phyloP scores from a whole-genome alignment of 2,888 invertebrate genomes.

The Cosmia pyralina region DNA sequence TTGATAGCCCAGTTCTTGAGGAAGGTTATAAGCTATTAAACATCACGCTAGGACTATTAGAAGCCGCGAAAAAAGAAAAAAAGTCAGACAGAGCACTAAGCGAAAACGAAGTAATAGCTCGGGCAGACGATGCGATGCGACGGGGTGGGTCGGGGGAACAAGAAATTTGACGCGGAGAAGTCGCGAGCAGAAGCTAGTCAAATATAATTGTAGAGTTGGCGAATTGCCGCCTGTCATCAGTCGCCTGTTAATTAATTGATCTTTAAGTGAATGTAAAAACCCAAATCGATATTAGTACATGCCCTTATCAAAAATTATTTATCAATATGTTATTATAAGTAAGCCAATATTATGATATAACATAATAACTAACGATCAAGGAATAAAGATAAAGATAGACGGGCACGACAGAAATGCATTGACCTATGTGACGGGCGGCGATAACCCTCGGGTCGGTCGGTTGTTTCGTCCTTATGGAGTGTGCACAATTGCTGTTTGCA shows the following conservation, averaged over 20 bases:
- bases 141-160: too few species aligned
- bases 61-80: too few species aligned
- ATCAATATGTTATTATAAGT: constrained; percentile 19
- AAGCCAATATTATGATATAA: constrained; percentile 50
- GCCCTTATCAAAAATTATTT: constrained; percentile 3
- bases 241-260: neutral
- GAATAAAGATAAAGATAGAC: constrained; percentile 75
- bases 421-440: constrained; percentile 75
- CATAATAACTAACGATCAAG: constrained; percentile 72
- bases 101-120: too few species aligned
- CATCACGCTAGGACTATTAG: too few species aligned
- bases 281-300: constrained; percentile 7
- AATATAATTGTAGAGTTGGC: neutral
- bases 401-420: constrained; percentile 74
- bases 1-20: too few species aligned
- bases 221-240: too few species aligned
- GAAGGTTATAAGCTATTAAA: too few species aligned
- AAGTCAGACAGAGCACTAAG: too few species aligned
- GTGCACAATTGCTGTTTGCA: constrained; percentile 50
- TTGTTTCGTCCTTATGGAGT: constrained; percentile 65
- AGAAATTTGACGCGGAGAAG: too few species aligned
- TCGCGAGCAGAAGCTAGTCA: too few species aligned
- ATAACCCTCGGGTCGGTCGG: constrained; percentile 77
- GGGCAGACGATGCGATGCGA: too few species aligned
- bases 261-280: neutral